Percentiles rank a stretch among this genome's conserved stretches.
Conservation (phyloP, 2,113 vertebrate genomes). For the Entomyzon cyanotis region DNA sequence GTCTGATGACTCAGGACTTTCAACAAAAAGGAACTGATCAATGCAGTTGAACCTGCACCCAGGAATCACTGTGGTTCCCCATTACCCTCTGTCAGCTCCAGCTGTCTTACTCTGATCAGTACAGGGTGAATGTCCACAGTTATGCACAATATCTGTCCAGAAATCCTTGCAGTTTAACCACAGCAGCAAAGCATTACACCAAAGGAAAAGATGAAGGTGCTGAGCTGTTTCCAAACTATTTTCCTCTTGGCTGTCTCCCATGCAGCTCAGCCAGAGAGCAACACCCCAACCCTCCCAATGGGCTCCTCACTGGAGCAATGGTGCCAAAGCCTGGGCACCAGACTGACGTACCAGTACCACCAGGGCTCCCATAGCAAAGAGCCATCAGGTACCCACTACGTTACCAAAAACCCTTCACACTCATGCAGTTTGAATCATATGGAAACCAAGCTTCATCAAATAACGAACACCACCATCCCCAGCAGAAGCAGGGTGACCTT, state of each 20-base stretch:
- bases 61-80: not conserved
- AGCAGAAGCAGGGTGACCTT: not conserved
- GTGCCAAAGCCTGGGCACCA: not conserved
- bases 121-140: not conserved
- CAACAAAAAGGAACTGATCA: not conserved
- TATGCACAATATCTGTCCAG: not conserved
- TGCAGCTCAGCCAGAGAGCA: not conserved
- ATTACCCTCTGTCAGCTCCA: not conserved
- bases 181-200: not conserved
- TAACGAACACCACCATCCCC: not conserved
- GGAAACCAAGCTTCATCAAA: not conserved
- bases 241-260: not conserved
- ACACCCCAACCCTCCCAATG: rapidly evolving
- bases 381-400: not conserved
- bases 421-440: not conserved
- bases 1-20: not conserved
- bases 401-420: not conserved
- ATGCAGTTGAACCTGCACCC: not conserved
- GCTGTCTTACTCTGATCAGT: not conserved
- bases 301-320: not conserved
- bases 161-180: not conserved
- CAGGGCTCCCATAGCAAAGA: not conserved
- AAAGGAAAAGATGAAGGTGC: not conserved
- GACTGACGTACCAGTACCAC: not conserved
- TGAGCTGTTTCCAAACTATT: not conserved